Percentiles rank a stretch among this genome's conserved stretches.
Conservation (phyloP, 1,140 invertebrate genomes). For the Odontomachus brunneus region DNA sequence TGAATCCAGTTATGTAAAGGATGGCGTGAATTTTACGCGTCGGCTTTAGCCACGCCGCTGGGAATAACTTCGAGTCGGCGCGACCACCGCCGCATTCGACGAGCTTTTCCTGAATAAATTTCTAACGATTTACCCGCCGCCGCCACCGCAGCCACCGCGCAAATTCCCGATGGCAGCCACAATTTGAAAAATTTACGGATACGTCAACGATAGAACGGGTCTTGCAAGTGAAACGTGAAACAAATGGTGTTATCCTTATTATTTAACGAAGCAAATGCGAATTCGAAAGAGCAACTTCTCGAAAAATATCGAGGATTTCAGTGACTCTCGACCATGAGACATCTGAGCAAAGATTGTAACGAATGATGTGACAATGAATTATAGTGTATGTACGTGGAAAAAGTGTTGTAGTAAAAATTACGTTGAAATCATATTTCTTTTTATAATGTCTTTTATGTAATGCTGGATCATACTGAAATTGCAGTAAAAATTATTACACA, state of each 20-base stretch:
- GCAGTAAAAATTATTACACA: too few species aligned
- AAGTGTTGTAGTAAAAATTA: too few species aligned
- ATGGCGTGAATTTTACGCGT: conserved; percentile 68
- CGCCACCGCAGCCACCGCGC: conserved; percentile 9
- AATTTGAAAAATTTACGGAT: conserved; percentile 49
- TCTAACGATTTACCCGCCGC: conserved; percentile 53
- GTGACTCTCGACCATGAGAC: too few species aligned
- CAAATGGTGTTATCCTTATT: neutral
- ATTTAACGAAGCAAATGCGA: neutral
- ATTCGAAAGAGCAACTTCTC: conserved; percentile 22
- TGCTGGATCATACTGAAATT: too few species aligned
- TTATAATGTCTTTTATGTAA: too few species aligned
- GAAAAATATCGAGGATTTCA: too few species aligned
- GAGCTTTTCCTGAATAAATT: conserved; percentile 64
- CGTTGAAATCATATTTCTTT: too few species aligned
- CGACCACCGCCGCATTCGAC: conserved; percentile 29
- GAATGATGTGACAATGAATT: too few species aligned
- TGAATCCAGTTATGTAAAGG: conserved; percentile 77
- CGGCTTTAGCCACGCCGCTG: conserved; percentile 57
- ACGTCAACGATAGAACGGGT: conserved; percentile 27
- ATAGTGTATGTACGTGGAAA: too few species aligned
- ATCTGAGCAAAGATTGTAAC: too few species aligned
- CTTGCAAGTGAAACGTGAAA: conserved; percentile 19
- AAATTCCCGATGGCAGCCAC: conserved; percentile 43
- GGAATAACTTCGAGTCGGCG: conserved; percentile 65